Evolutionary conservation across 2,113 vertebrate genomes (phyloP).

Genomic region (Galeopterus variegatus): DNA sequence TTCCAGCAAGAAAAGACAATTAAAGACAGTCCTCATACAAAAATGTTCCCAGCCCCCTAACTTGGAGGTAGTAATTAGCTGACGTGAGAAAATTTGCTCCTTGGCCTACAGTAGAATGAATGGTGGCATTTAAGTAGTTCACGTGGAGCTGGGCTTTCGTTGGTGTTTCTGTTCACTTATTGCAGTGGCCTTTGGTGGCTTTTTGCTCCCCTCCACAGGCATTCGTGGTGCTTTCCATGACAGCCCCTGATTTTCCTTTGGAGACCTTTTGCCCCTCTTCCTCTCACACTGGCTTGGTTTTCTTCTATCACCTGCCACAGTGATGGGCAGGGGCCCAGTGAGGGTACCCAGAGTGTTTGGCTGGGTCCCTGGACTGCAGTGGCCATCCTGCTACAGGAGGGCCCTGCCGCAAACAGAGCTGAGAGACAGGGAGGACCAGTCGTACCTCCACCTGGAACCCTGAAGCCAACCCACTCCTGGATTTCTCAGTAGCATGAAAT

Average conservation of each 20-base stretch:
- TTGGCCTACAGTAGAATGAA: background rate
- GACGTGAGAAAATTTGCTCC: background rate
- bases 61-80: background rate
- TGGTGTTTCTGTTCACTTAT: background rate
- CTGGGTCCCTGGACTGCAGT: background rate
- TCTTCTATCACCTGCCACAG: background rate
- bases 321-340: background rate
- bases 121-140: background rate
- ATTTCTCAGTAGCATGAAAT: background rate
- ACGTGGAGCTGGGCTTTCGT: background rate
- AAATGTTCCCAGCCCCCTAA: background rate
- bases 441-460: background rate
- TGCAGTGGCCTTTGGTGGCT: background rate
- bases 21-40: background rate
- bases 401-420: background rate
- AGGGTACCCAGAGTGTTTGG: background rate
- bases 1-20: conserved; percentile 31
- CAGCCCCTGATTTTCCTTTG: background rate
- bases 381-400: background rate
- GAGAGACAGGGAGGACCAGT: background rate
- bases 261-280: background rate
- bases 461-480: background rate
- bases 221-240: background rate
- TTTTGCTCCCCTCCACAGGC: background rate
- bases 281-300: background rate